These are phyloP conservation scores for Corythornis leucogaster DNA, from an alignment of 2,797 vertebrate species.

Conservation along the genomic window DNA sequence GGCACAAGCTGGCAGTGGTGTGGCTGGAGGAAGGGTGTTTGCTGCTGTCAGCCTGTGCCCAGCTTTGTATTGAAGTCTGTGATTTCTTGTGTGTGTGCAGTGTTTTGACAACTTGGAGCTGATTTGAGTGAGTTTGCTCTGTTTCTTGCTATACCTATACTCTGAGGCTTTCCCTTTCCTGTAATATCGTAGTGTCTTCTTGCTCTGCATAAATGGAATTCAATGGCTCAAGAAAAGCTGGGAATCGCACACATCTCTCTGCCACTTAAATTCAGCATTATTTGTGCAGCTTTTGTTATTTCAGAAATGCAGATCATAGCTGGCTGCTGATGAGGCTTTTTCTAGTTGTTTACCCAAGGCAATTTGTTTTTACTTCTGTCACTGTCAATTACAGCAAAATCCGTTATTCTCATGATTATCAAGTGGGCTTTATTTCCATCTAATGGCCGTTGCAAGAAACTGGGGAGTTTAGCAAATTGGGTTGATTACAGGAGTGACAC, in stretches of 20 bases:
- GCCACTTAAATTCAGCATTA: background rate
- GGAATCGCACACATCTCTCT: background rate
- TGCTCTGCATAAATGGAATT: background rate
- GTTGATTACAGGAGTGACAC: slow-evolving; percentile 58
- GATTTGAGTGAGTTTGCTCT: background rate
- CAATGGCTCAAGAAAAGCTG: background rate
- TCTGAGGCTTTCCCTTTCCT: background rate
- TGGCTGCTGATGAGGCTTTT: background rate
- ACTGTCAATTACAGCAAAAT: slow-evolving; percentile 64
- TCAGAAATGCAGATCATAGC: background rate
- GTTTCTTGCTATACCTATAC: background rate
- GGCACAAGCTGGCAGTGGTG: background rate
- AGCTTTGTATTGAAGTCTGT: background rate
- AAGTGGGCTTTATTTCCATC: slow-evolving; percentile 43
- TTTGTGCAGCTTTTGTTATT: slow-evolving; percentile 1
- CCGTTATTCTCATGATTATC: slow-evolving; percentile 48
- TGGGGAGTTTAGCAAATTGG: slow-evolving; percentile 57
- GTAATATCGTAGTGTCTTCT: background rate
- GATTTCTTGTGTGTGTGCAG: background rate
- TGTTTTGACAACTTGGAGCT: background rate
- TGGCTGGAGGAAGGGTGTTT: background rate
- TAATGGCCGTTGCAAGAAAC: slow-evolving; percentile 25
- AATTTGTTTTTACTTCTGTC: slow-evolving; percentile 57
- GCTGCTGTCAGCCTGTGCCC: background rate
- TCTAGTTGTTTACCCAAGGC: slow-evolving; percentile 12